Percentiles rank a stretch among this genome's conserved stretches.
Evolutionary conservation across 2,888 invertebrate genomes (phyloP).

Genomic region (Cerceris rybyensis): DNA sequence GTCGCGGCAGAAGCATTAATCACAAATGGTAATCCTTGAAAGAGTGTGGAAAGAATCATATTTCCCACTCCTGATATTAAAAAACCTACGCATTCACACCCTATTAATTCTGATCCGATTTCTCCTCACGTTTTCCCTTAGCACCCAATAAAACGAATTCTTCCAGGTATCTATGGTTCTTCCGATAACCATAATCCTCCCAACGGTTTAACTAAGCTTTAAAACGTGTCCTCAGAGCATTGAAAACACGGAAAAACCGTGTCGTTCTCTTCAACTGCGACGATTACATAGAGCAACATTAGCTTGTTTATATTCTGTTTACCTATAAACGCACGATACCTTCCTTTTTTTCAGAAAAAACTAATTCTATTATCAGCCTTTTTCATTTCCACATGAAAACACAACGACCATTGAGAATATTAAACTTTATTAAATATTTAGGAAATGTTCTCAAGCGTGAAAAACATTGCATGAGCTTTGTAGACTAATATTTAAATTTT

Average conservation of each 20-base stretch:
- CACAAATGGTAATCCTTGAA: background rate
- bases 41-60: background rate
- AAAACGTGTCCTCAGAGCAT: background rate
- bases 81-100: no score
- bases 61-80: background rate
- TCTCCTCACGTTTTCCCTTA: conserved; percentile 35
- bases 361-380: no score
- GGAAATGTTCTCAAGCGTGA: no score
- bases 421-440: no score
- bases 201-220: conserved; percentile 7
- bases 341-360: no score
- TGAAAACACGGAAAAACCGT: background rate
- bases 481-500: no score
- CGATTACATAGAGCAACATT: no score
- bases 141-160: conserved; percentile 34
- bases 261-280: background rate
- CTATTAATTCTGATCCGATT: background rate
- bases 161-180: conserved; percentile 27
- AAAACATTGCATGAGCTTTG: no score
- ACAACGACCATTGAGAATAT: no score
- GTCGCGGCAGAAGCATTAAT: background rate
- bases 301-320: no score
- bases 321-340: no score
- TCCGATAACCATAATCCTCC: conserved; percentile 35
- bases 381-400: no score